Base-by-base conservation (phyloP, 2,797 vertebrate genomes). In the Coluber constrictor region DNA sequence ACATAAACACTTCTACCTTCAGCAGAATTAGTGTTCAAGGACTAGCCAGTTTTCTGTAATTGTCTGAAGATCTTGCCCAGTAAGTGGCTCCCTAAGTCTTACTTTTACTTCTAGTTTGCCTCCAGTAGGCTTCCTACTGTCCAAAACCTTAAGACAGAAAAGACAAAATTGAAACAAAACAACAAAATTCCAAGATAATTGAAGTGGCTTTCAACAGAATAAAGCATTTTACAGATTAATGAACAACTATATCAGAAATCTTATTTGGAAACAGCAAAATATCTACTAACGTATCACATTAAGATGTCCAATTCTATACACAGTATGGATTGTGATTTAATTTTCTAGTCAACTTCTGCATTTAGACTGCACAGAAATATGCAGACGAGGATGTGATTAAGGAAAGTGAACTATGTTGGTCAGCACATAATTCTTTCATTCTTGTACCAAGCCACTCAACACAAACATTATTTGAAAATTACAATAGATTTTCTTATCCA, bases 61-160 rank as follows among this genome's bases (percentile, higher is more conserved):
- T 23, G 95, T 98, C 96, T 99, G 99, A 93, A 98, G 90, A 92
- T 99, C 99, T 96, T 99, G 98, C 51, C 98, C 98, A 10, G 97
- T 98, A 95, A 99, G 97, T 83, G 99, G 99, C 97, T 99, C 99
- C 96, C 99, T 98, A 94, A 99, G 98, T 87, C 98, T 98, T 88
- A 98, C 98, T 96, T 98, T 98, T n/a, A 99, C 98, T 94, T 99
- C 99, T 60, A 99, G 96, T 54, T 99, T 99, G 43, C 99, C 99
- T 56, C 99, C 99, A 0, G 99, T 99, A 92, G 98, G 95, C 96
- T 99, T 99, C 18, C 99, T 98, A 54, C 99, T 98, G 60, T 99
- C 99, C 97, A 99, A 98, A 94, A 99, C 98, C 99, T 99, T 97
- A 27, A 94, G 79, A 7, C 92, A 87, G 7, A 92, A 86, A 91